Base-by-base conservation (phyloP, 2,797 vertebrate genomes). In the Micrastur ruficollis region DNA sequence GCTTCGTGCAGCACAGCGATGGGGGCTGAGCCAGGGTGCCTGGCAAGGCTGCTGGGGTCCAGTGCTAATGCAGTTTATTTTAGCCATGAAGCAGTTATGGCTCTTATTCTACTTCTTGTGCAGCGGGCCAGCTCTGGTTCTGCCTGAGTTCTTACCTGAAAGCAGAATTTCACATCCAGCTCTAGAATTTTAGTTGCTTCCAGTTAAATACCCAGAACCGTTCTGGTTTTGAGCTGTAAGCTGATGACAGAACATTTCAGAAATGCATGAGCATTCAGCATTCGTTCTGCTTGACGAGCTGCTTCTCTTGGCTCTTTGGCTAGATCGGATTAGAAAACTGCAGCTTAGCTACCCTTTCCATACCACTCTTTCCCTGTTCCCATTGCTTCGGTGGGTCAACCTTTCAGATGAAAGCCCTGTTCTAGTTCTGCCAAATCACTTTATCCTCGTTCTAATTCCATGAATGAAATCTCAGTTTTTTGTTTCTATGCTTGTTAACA, bases 301-400 rank as follows among this genome's bases (percentile, higher is more conserved):
- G 67, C 78, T 92, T 81, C 81, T 95, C 67, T 65, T 83, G 79
- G 71, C n/a, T 85, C 44, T 93, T 82, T 61, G 72, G 52, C 49
- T 89, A 88, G 81, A 78, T 81, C 67, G 92, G 89, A 63, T 87
- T 71, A 91, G 86, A 89, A 93, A 93, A 95, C 89, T 65, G 52
- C 63, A 52, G 56, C 12, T 91, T 92, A 92, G 55, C 67, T 96
- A 82, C 84, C 78, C 74, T 91, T 92, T 93, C 90, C 67, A 63
- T 94, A 74, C 47, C 86, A 53, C 40, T 85, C 63, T 71, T 91
- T n/a, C 32, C 62, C 44, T 46, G 20, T 65, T 94, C 47, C 47
- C 6, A 0, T 25, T 66, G 44, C 81, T 93, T 89, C 6, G 8
- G 25, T 0, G 2, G 32, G 66, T 62, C 3, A 0, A 49, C 42